Percentiles rank a stretch among this genome's conserved stretches.
Evolutionary conservation across 2,113 vertebrate genomes (phyloP).

Genomic region (Macroglossus sobrinus): DNA sequence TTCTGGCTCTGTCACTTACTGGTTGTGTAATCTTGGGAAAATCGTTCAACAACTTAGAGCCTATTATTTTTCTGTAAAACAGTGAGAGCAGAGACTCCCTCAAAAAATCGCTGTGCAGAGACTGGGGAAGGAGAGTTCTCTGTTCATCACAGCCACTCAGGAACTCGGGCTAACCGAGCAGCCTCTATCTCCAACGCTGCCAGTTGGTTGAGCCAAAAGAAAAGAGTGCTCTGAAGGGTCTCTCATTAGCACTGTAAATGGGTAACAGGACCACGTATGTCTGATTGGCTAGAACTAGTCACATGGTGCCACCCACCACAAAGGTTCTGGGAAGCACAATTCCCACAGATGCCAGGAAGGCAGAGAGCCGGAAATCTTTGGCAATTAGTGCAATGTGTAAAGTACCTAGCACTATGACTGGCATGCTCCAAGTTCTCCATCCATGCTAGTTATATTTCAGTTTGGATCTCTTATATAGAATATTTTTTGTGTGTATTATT

Average conservation of each 20-base stretch:
- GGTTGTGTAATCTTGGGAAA: neutral
- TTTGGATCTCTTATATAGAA: neutral
- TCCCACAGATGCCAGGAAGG: neutral
- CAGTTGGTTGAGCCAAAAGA: neutral
- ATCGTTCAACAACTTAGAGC: neutral
- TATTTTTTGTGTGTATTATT: neutral
- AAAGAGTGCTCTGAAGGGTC: neutral
- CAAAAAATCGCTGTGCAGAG: neutral
- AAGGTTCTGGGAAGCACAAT: neutral
- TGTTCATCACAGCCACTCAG: neutral
- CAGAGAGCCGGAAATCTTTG: neutral
- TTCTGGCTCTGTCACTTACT: neutral
- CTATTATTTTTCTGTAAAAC: neutral
- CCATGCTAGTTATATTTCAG: neutral
- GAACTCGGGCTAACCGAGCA: neutral
- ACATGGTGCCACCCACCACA: neutral
- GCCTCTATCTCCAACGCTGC: neutral
- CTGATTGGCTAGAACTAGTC: neutral
- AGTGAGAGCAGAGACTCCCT: neutral
- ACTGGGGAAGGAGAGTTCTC: neutral
- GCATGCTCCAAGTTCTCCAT: rapidly evolving
- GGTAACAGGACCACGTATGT: neutral
- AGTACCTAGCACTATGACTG: neutral
- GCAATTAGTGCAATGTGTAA: neutral
- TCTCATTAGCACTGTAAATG: neutral